Evolutionary conservation across 2,888 invertebrate genomes (phyloP).

Genomic region (Drosophila infuscata): DNA sequence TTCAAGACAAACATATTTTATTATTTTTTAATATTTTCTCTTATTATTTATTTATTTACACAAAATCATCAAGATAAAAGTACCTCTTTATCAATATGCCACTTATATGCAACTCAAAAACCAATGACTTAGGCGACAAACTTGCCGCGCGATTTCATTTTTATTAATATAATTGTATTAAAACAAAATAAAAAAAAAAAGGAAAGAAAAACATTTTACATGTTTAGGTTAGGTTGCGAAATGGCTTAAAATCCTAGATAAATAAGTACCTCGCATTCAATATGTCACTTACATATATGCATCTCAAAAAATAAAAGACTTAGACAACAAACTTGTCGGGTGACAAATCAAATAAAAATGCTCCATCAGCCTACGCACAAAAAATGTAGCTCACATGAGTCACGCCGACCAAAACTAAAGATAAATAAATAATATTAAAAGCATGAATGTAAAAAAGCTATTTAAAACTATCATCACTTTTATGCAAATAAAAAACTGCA

Average conservation of each 20-base stretch:
- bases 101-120: not conserved
- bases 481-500: slow-evolving; percentile 63
- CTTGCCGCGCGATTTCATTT: not conserved
- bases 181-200: too few relatives aligned
- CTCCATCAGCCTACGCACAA: slow-evolving; percentile 17
- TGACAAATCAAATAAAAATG: slow-evolving; percentile 36
- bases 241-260: not conserved
- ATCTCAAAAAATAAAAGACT: slow-evolving; percentile 58
- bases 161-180: too few relatives aligned
- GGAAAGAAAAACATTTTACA: not conserved
- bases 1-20: not conserved
- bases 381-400: slow-evolving; percentile 54
- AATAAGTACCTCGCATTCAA: not conserved
- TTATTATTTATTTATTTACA: not conserved
- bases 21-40: not conserved
- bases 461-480: slow-evolving; percentile 32
- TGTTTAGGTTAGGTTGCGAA: too few relatives aligned
- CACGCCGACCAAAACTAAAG: slow-evolving; percentile 34
- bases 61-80: not conserved
- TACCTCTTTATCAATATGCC: not conserved
- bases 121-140: not conserved
- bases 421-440: slow-evolving; percentile 26
- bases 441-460: slow-evolving; percentile 8
- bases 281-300: not conserved
- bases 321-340: slow-evolving; percentile 63